Conservation (phyloP, 1,140 invertebrate species). For the Coptotermes formosanus region DNA sequence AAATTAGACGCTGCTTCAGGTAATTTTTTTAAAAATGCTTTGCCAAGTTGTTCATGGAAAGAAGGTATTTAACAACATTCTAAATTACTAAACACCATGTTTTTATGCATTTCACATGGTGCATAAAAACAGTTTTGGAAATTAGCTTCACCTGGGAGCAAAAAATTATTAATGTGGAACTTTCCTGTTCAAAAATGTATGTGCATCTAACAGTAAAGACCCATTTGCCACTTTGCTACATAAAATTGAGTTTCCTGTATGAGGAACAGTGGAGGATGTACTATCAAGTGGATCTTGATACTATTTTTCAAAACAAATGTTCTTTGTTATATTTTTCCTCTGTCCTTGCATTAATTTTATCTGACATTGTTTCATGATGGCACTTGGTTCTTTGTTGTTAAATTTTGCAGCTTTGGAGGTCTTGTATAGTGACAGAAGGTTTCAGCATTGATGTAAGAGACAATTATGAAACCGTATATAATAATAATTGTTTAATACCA, state of each 20-base stretch:
- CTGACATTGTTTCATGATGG: conserved; percentile 2
- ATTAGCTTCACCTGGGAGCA: not conserved
- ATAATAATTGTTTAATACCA: conserved; percentile 13
- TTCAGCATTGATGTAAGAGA: conserved; percentile 22
- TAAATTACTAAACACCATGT: conserved; percentile 7
- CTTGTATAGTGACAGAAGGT: conserved; percentile 22
- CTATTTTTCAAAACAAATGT: conserved; percentile 11
- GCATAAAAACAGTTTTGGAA: conserved; percentile 24
- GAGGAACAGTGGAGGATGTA: not conserved
- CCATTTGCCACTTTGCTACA: not conserved
- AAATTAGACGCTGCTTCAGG: no score
- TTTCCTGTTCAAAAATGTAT: not conserved
- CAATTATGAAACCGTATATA: not conserved
- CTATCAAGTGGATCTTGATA: not conserved
- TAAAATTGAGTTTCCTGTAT: not conserved
- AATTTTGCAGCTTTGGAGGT: conserved; percentile 19
- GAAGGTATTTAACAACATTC: conserved; percentile 12
- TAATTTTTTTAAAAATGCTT: not conserved
- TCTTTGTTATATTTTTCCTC: conserved; percentile 9
- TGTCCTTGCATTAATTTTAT: not conserved
- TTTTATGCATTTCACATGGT: conserved; percentile 2
- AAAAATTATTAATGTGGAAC: conserved; percentile 20
- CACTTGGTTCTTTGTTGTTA: conserved; percentile 6
- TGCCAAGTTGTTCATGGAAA: conserved; percentile 15
- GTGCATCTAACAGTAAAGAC: not conserved